phyloP scores from a whole-genome alignment of 2,113 vertebrate genomes.

The Psettodes erumei region DNA sequence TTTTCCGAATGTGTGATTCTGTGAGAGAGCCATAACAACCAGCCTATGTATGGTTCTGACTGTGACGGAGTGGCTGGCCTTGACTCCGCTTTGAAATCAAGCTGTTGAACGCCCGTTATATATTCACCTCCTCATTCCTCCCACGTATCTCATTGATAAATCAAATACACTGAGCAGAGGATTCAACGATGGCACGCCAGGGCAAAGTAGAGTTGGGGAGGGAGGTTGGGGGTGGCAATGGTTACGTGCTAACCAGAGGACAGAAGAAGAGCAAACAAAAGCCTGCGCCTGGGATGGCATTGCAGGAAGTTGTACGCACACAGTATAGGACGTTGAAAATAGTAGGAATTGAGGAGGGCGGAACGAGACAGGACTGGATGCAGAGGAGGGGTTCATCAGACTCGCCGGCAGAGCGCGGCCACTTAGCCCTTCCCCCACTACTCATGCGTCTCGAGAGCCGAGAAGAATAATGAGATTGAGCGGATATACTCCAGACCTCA shows the following conservation, averaged over 20 bases:
- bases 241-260: neutral
- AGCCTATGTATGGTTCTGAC: neutral
- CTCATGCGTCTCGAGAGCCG: conserved; percentile 24
- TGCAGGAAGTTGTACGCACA: too few species aligned
- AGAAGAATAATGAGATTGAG: conserved; percentile 61
- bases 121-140: conserved; percentile 15
- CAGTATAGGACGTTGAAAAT: neutral
- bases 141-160: conserved; percentile 44
- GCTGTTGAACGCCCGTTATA: conserved; percentile 4
- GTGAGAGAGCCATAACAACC: too few species aligned
- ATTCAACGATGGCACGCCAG: neutral
- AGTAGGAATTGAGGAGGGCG: neutral
- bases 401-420: conserved; percentile 10
- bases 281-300: neutral
- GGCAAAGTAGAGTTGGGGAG: conserved; percentile 16
- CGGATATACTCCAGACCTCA: conserved; percentile 42
- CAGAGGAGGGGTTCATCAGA: conserved; percentile 3
- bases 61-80: neutral
- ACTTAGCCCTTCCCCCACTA: conserved; percentile 46
- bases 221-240: neutral
- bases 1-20: neutral
- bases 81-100: conserved; percentile 9
- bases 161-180: conserved; percentile 14
- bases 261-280: neutral
- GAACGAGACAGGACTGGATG: neutral